Percentiles rank a stretch among this genome's conserved stretches.
Evolutionary conservation across 2,113 vertebrate species (phyloP).

Genomic region (Oriolus oriolus): DNA sequence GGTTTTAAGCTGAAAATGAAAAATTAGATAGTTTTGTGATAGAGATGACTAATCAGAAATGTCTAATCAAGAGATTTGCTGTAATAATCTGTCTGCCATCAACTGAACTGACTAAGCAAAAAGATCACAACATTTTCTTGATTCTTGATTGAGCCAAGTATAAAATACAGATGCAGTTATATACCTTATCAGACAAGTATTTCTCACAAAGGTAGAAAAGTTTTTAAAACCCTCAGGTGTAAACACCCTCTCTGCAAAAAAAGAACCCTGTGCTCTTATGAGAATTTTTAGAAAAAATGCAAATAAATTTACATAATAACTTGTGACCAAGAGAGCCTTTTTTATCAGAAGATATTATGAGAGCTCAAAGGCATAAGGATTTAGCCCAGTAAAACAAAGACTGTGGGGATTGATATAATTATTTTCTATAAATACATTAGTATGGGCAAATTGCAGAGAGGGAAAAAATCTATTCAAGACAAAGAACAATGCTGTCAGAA

Average conservation of each 20-base stretch:
- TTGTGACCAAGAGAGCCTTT: background rate
- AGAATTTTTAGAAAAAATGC: background rate
- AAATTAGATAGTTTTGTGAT: background rate
- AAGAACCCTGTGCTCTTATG: accelerated
- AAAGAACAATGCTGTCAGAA: background rate
- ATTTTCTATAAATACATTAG: slow-evolving; percentile 8
- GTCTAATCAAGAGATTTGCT: background rate
- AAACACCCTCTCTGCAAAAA: background rate
- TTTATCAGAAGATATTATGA: background rate
- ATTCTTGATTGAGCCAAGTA: background rate
- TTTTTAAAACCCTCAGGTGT: accelerated
- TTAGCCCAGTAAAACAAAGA: background rate
- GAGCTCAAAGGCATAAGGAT: background rate
- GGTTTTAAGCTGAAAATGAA: background rate
- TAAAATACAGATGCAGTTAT: background rate
- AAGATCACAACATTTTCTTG: background rate
- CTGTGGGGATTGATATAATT: background rate
- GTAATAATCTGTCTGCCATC: background rate
- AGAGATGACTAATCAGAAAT: background rate
- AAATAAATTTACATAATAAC: background rate
- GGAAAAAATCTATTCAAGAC: background rate
- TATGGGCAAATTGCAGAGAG: background rate
- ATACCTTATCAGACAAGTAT: background rate
- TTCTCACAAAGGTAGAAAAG: background rate
- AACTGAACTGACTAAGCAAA: background rate